Evolutionary conservation across 1,140 invertebrate species (phyloP), one percentile per base, ranked within the genome.

Genomic region (Scaptomyza pallida): DNA sequence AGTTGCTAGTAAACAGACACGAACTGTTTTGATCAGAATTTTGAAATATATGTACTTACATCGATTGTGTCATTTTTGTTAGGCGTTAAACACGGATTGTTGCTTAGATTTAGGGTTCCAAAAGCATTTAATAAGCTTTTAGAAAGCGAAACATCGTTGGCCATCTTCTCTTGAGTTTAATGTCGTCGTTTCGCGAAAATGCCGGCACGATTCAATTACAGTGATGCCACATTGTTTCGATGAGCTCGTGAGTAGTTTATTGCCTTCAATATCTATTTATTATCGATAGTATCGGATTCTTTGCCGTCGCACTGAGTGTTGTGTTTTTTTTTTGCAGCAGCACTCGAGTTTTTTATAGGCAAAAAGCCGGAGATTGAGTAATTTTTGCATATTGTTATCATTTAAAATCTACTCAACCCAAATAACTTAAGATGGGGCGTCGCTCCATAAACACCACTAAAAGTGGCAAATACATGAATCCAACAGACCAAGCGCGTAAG

Each of bases 401-500:
- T n/a, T 12, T 16, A 64, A 44, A n/a, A 47, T 35, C 33, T 21
- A 47, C 16, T 21, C 33, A 41, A 62, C 15, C 13, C 48, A 63
- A 2, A 62, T 5, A 50, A n/a, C n/a, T 10, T 5, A 96, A 93
- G 80, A 99, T 99, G 98, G 98, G 98, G 52, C 94, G 97, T 68
- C 94, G 98, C 77, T 98, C 97, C 45, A 99, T 99, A 78, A 99
- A 98, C 93, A 98, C 97, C 95, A 99, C 98, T 23, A 99, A 99
- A 94, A 99, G 98, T 98, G 98, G 98, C 90, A 99, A 99, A 94
- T 99, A 98, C 86, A 99, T 99, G 98, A 99, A 99, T 93, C 98
- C 98, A 17, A 99, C 98, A 4, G 98, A 99, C 93, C 98, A 99
- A 95, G 98, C 98, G 59, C 93, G 97, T 98, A 95, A 96, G 97